Evolutionary conservation across 2,888 invertebrate genomes (phyloP), one percentile per base, ranked within the genome.

Genomic region (Melangyna quadrimaculata): DNA sequence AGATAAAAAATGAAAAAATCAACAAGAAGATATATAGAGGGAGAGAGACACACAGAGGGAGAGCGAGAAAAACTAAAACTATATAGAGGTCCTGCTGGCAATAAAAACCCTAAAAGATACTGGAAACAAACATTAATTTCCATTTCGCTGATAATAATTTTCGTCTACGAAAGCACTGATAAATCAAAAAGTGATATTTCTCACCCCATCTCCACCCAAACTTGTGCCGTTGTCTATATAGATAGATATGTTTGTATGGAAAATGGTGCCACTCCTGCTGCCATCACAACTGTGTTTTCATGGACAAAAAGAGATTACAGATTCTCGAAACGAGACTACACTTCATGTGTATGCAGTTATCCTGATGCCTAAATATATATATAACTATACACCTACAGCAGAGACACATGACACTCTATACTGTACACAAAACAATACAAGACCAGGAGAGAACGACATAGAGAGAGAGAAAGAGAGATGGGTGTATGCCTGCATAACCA

Each of bases 131-230:
- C 86, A 86, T 86, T 86, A 86, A 86, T 86, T 86, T 86, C 86
- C 86, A 86, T 81, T 81, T 81, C 86, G 81, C 87, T 82, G 87
- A 87, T 87, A 87, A 87, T 82, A 87, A 87, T 87, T 87, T 87
- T 87, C 82, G 87, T 87, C 87, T 87, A 87, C 87, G 82, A 82
- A 78, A 82, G 87, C 87, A 87, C 78, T 87, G 87, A 87, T 87
- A 87, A 87, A 87, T 87, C 87, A 87, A 86, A 86, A 86, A 81
- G 77, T 78, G 86, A 86, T 86, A 86, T 78, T 80, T 63, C 61
- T 69, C 81, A 80, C 73, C 77, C 77, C 45, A 51, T 53, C 75
- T 65, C 61, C 67, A 35, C 10, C 51, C 37, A 51, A 51, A 51
- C 14, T 51, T 51, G n/a, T n/a, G 24, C 51, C 51, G 51, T 27